Evolutionary conservation across 2,888 invertebrate genomes (phyloP).

Genomic region (Thymelicus lineola): DNA sequence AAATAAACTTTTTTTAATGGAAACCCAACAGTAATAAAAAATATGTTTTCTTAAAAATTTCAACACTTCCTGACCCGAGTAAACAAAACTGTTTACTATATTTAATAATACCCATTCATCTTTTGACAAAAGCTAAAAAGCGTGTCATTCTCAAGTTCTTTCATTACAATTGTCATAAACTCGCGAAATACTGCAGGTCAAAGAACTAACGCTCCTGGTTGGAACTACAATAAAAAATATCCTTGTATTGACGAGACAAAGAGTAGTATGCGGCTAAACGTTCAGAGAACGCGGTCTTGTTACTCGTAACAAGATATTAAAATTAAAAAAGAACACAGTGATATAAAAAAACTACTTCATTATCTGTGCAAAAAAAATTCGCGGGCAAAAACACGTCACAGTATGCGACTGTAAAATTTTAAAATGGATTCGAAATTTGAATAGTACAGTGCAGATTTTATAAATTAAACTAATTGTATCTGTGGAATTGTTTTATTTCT

Average conservation of each 20-base stretch:
- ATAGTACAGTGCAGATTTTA: neutral
- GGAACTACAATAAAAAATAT: conserved; percentile 69
- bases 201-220: conserved; percentile 67
- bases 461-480: neutral
- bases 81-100: neutral
- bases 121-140: conserved; percentile 9
- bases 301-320: conserved; percentile 6
- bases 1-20: too few relatives aligned
- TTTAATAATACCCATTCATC: neutral
- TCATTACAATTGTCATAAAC: conserved; percentile 11
- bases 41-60: too few relatives aligned
- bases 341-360: neutral
- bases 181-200: conserved; percentile 52
- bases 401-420: neutral
- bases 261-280: conserved; percentile 32
- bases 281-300: conserved; percentile 15
- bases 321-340: neutral
- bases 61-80: too few relatives aligned
- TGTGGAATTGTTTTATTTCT: neutral
- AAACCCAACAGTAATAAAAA: too few relatives aligned
- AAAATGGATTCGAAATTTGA: neutral
- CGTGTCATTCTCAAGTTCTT: conserved; percentile 12
- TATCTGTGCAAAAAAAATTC: conserved; percentile 1
- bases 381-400: neutral
- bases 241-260: conserved; percentile 39